phyloP scores from a whole-genome alignment of 2,888 invertebrate genomes.

The Thecocarcelia acutangulata region DNA sequence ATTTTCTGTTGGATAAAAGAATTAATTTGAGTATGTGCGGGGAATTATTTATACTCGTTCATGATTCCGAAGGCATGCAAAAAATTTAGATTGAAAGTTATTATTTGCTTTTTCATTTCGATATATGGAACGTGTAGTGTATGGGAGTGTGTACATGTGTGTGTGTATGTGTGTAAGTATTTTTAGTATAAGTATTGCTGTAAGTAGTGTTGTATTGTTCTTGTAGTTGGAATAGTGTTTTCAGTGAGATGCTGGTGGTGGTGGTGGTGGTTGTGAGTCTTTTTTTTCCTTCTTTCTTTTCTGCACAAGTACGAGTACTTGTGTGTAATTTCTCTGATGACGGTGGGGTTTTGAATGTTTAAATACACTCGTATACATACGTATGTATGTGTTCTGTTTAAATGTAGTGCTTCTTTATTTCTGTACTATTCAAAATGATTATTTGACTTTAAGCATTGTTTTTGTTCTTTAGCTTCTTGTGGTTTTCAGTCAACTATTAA shows the following conservation, averaged over 20 bases:
- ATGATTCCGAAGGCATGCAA: constrained; percentile 23
- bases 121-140: not conserved
- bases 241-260: constrained; percentile 16
- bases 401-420: constrained; percentile 21
- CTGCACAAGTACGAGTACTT: constrained; percentile 10
- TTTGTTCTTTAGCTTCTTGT: constrained; percentile 22
- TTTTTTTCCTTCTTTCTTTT: no score
- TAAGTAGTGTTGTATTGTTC: no score
- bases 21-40: constrained; percentile 31
- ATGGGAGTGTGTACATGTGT: constrained; percentile 22
- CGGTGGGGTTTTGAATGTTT: constrained; percentile 13
- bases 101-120: not conserved
- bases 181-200: no score
- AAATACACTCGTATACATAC: constrained; percentile 9
- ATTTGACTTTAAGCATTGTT: constrained; percentile 61
- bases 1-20: no score
- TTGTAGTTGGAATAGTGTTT: constrained; percentile 18
- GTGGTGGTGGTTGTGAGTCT: constrained; percentile 37
- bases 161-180: not conserved
- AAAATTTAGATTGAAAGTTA: constrained; percentile 21
- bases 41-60: constrained; percentile 35
- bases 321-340: constrained; percentile 16
- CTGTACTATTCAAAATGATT: constrained; percentile 38
- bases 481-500: constrained; percentile 36
- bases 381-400: constrained; percentile 12